These are phyloP conservation scores for Neolamprologus sp. DNA, from an alignment of 2,113 vertebrate species.

Conservation along the genomic window DNA sequence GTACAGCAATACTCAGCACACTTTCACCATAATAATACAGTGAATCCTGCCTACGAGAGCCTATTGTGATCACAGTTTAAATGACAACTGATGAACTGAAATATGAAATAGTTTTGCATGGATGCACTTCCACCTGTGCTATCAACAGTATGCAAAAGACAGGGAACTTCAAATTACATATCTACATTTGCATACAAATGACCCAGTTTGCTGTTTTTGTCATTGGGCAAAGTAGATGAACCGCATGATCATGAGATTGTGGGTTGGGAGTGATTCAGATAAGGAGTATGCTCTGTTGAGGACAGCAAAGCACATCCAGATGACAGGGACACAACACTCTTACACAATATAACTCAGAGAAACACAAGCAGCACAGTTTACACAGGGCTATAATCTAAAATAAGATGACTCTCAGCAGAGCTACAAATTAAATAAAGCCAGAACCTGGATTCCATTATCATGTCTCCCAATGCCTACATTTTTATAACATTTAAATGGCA, in stretches of 20 bases:
- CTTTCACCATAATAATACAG: background rate
- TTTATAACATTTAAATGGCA: conserved; percentile 68
- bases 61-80: background rate
- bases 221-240: conserved; percentile 32
- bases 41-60: background rate
- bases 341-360: conserved; percentile 44
- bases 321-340: conserved; percentile 50
- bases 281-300: conserved; percentile 48
- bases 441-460: conserved; percentile 71
- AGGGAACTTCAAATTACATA: conserved; percentile 9
- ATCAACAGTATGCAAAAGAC: conserved; percentile 18
- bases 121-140: background rate
- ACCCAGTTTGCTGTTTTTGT: conserved; percentile 31
- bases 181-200: conserved; percentile 48
- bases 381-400: conserved; percentile 66
- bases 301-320: conserved; percentile 70
- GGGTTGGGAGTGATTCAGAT: conserved; percentile 47
- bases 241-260: conserved; percentile 47
- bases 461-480: conserved; percentile 67
- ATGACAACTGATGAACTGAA: background rate
- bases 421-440: conserved; percentile 75
- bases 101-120: background rate
- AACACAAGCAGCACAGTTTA: conserved; percentile 58
- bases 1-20: background rate
- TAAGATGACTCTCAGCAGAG: conserved; percentile 64